Percentiles rank a stretch among this genome's conserved stretches.
Evolutionary conservation across 1,140 invertebrate species (phyloP).

Genomic region (Macrotrachela quadricornifera): DNA sequence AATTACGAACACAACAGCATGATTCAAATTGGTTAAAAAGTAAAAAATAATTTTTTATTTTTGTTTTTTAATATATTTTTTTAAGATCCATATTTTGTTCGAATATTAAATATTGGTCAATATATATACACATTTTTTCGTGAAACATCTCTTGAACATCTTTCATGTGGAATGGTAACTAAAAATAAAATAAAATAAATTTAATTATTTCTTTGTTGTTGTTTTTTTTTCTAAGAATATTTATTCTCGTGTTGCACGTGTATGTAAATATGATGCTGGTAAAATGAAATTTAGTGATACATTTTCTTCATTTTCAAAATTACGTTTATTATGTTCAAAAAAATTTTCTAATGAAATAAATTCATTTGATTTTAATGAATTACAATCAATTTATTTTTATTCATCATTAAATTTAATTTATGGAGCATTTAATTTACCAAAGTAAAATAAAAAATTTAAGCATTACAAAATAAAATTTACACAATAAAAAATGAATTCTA

Average conservation of each 20-base stretch:
- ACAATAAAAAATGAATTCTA: too few relatives aligned
- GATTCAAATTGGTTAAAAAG: slow-evolving; percentile 94
- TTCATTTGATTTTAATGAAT: slow-evolving; percentile 1
- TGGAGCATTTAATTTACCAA: background rate
- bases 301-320: background rate
- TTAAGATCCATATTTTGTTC: slow-evolving; percentile 83
- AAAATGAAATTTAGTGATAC: slow-evolving; percentile 73
- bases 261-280: slow-evolving; percentile 79
- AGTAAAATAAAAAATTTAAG: background rate
- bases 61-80: slow-evolving; percentile 10
- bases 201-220: background rate
- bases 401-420: slow-evolving; percentile 1
- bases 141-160: slow-evolving; percentile 81
- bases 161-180: slow-evolving; percentile 62
- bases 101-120: slow-evolving; percentile 70
- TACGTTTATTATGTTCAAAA: too few relatives aligned
- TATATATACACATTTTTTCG: slow-evolving; percentile 91
- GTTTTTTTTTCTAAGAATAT: slow-evolving; percentile 38
- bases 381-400: slow-evolving; percentile 1
- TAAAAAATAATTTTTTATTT: slow-evolving; percentile 31
- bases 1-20: slow-evolving; percentile 75
- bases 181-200: background rate
- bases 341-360: slow-evolving; percentile 41
- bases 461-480: too few relatives aligned
- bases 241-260: slow-evolving; percentile 70